These are phyloP conservation scores for Drosophila ezoana DNA, from an alignment of 2,888 invertebrate species.

Conservation along the genomic window DNA sequence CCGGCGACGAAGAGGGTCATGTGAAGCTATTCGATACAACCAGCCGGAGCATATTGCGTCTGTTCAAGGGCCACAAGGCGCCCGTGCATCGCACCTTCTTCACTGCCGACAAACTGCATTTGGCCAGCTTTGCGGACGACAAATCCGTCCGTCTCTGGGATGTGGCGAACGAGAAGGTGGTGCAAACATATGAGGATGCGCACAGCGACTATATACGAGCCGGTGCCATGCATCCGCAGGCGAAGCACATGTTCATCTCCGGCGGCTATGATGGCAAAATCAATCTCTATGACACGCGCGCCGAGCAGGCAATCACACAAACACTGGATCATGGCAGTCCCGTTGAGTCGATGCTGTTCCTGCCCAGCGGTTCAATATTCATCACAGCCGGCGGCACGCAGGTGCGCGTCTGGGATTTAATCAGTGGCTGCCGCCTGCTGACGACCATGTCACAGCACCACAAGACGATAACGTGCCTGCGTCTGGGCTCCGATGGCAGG, in stretches of 20 bases:
- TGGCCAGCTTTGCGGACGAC: constrained; percentile 96
- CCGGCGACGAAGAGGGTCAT: constrained; percentile 95
- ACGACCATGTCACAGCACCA: constrained; percentile 96
- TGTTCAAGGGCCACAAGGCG: constrained; percentile 93
- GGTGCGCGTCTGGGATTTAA: constrained; percentile 96
- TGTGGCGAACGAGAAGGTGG: constrained; percentile 91
- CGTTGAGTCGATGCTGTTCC: constrained; percentile 94
- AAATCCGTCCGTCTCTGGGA: constrained; percentile 96
- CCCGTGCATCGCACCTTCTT: constrained; percentile 93
- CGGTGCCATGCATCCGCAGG: constrained; percentile 91
- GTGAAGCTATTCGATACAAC: constrained; percentile 95
- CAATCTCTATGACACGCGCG: constrained; percentile 94
- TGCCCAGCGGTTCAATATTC: constrained; percentile 95
- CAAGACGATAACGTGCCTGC: constrained; percentile 96
- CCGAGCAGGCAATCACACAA: constrained; percentile 87
- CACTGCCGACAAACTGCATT: constrained; percentile 90
- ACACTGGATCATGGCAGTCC: constrained; percentile 94
- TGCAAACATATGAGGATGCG: constrained; percentile 87
- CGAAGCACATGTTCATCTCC: constrained; percentile 91
- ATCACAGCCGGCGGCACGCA: constrained; percentile 96
- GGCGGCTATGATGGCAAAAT: constrained; percentile 96
- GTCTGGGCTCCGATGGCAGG: constrained; percentile 92
- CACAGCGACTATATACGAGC: constrained; percentile 94
- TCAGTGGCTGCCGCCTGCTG: constrained; percentile 91
- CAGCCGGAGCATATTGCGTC: constrained; percentile 91